Evolutionary conservation across 2,797 vertebrate genomes (phyloP).

Genomic region (Acanthurus tractus): DNA sequence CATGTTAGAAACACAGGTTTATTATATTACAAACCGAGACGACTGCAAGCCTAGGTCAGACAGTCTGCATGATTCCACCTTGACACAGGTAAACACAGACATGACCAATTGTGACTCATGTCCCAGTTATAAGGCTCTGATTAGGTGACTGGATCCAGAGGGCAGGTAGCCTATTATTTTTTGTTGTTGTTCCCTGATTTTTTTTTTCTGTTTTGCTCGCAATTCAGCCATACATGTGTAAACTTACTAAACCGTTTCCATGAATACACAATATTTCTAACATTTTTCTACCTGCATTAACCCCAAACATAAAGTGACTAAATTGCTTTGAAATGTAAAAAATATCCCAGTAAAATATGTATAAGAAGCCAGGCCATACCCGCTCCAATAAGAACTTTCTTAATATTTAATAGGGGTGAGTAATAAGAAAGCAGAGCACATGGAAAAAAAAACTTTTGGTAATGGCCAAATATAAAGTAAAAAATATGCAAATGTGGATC

Average conservation of each 20-base stretch:
- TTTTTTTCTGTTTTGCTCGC: not conserved
- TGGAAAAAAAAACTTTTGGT: not conserved
- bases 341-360: not conserved
- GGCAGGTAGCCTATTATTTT: conserved; percentile 1
- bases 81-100: conserved; percentile 57
- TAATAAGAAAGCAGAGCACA: not conserved
- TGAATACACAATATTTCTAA: too few relatives aligned
- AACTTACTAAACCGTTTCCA: too few relatives aligned
- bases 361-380: not conserved
- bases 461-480: too few relatives aligned
- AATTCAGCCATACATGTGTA: not conserved
- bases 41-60: conserved; percentile 50
- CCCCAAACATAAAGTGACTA: not conserved
- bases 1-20: conserved; percentile 34
- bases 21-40: conserved; percentile 41
- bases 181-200: not conserved
- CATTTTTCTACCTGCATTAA: not conserved
- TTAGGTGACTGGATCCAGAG: not conserved
- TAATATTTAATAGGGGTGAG: not conserved
- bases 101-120: conserved; percentile 48
- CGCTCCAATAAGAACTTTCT: not conserved
- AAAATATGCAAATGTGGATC: too few relatives aligned
- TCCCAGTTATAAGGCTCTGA: conserved; percentile 31
- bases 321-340: not conserved
- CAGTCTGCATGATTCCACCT: conserved; percentile 37